phyloP scores from a whole-genome alignment of 2,797 vertebrate genomes.

The Oryzias dopingdopingensis region DNA sequence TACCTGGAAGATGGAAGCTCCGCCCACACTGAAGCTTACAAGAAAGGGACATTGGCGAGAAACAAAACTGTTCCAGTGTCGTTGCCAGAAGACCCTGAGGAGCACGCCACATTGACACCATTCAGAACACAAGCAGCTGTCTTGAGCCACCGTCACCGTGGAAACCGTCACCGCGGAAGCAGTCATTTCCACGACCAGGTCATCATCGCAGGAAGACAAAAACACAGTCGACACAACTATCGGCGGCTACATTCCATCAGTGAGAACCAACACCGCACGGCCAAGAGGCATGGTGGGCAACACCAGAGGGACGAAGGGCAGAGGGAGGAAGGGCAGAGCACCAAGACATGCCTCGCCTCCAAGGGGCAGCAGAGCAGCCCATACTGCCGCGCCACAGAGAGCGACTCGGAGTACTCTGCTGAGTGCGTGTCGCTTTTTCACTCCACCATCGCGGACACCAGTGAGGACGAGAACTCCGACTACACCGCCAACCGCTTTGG shows the following conservation, averaged over 20 bases:
- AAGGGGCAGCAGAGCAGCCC: slow-evolving; percentile 73
- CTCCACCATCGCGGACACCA: slow-evolving; percentile 92
- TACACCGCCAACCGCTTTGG: slow-evolving; percentile 94
- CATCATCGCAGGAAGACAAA: slow-evolving; percentile 85
- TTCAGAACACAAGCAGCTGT: slow-evolving; percentile 23
- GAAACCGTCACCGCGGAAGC: slow-evolving; percentile 36
- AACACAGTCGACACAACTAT: slow-evolving; percentile 85
- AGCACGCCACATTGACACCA: slow-evolving; percentile 16
- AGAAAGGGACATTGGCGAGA: slow-evolving; percentile 64
- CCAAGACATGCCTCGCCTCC: slow-evolving; percentile 53
- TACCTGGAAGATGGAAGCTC: slow-evolving; percentile 74
- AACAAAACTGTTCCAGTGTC: slow-evolving; percentile 66
- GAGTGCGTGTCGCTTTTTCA: slow-evolving; percentile 94
- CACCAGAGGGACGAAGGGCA: slow-evolving; percentile 76
- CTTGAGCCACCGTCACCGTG: slow-evolving; percentile 51
- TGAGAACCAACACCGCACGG: slow-evolving; percentile 82
- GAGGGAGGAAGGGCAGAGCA: slow-evolving; percentile 71
- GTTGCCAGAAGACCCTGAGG: slow-evolving; percentile 69
- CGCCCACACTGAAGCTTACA: slow-evolving; percentile 73
- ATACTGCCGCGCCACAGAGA: slow-evolving; percentile 76
- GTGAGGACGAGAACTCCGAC: slow-evolving; percentile 90
- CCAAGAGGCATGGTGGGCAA: slow-evolving; percentile 72
- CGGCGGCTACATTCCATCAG: slow-evolving; percentile 78
- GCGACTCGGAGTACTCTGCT: slow-evolving; percentile 93
- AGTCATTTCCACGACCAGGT: slow-evolving; percentile 66